Evolutionary conservation across 1,140 invertebrate genomes (phyloP), one percentile per base, ranked within the genome.

Genomic region (Colletes latitarsis): DNA sequence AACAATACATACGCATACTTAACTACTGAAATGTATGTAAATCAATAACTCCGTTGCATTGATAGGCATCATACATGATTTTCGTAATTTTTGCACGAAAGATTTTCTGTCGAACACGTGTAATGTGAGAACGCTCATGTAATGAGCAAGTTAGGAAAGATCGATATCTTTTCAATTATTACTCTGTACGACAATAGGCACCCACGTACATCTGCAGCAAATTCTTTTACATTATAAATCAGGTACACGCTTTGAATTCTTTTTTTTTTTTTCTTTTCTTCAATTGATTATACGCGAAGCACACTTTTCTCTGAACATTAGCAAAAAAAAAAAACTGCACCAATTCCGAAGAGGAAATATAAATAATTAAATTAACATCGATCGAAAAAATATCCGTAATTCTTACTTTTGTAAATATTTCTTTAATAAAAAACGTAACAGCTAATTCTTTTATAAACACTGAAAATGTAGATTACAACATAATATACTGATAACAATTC

Each of bases 401-500:
- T 84, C 77, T 84, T 87, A 83, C 72, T 90, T 89, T 89, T 87
- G 89, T 90, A 90, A 90, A 90, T 89, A 87, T 90, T 90, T 89
- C 89, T 90, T 90, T 90, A 90, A 90, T 90, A 87, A 90, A 90
- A 90, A 89, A 89, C 83, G 87, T 91, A 91, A 92, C 89, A 91
- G 85, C 85, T 91, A 88, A 89, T 82, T 86, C 81, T 85, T 89
- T 86, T 89, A 90, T 91, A 90, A 91, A 91, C 87, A 91, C 87
- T 90, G 88, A 90, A 90, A 90, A 91, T 91, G 89, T 88, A 91
- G 87, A 91, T 91, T 90, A 90, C 87, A 92, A 92, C 88, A 91
- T 88, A 90, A 91, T 90, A 91, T 91, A 90, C 85, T 87, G 85
- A 90, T 91, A 92, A 92, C 89, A 92, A 92, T 90, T 91, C 89